Percentiles rank a stretch among this genome's conserved stretches.
Evolutionary conservation across 1,140 invertebrate species (phyloP).

Genomic region (Ridgeia piscesae): DNA sequence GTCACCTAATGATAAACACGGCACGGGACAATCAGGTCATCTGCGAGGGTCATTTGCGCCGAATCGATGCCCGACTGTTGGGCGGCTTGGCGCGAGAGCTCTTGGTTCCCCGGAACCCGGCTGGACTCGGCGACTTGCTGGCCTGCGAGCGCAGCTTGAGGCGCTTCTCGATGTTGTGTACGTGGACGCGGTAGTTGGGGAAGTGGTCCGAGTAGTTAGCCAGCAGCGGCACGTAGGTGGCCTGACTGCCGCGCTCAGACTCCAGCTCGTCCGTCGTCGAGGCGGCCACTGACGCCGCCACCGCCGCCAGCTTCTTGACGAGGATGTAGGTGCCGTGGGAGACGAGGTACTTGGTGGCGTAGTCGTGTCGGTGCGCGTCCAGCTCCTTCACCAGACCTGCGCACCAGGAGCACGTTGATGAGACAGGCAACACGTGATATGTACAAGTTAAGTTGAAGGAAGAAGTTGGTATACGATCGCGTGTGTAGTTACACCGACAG

Average conservation of each 20-base stretch:
- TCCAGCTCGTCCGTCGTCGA: constrained; percentile 29
- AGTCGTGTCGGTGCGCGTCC: constrained; percentile 44
- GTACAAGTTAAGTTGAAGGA: no score
- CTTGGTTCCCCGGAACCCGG: constrained; percentile 32
- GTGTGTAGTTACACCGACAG: no score
- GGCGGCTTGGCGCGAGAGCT: not conserved
- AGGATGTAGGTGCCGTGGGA: constrained; percentile 47
- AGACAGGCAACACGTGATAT: not conserved
- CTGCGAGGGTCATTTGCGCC: not conserved
- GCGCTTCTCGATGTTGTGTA: constrained; percentile 42
- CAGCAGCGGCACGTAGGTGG: constrained; percentile 43
- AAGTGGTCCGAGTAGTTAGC: constrained; percentile 43
- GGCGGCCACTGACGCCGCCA: constrained; percentile 26
- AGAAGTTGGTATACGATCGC: no score
- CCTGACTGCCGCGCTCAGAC: constrained; percentile 33
- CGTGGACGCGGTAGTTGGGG: constrained; percentile 47
- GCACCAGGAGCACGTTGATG: not conserved
- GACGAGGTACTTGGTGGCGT: constrained; percentile 43
- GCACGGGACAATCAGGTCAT: not conserved
- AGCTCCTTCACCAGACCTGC: constrained; percentile 48
- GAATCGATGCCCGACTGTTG: constrained; percentile 5
- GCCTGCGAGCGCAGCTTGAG: constrained; percentile 27
- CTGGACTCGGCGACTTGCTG: constrained; percentile 49
- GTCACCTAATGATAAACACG: not conserved
- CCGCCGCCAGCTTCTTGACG: constrained; percentile 40